Evolutionary conservation across 2,797 vertebrate species (phyloP), one percentile per base, ranked within the genome.

Genomic region (Aselliscus stoliczkanus): DNA sequence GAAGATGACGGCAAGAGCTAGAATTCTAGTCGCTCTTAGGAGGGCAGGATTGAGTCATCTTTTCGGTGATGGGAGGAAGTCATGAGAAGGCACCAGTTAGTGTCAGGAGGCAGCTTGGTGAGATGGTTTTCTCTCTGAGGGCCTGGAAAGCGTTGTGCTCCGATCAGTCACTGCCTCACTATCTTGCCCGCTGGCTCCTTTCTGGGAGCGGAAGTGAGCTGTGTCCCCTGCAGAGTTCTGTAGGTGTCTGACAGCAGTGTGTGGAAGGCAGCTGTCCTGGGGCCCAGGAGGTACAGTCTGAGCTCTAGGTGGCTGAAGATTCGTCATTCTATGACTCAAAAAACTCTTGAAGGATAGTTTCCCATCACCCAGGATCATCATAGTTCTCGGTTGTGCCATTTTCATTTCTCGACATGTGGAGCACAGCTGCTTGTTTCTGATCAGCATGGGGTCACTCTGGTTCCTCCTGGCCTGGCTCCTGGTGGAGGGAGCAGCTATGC

Each of bases 211-310:
- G 90, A n/a, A 60, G 80, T 7, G 37, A 14, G 50, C 0, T 75
- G 67, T 0, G 47, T 79, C 17, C 58, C 58, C 60, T 29, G 83
- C 34, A 93, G 73, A 44, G 75, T 50, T 73, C 5, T 9, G 31
- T 67, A 95, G 93, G 77, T 6, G 14, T 90, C 60, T 6, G 95
- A 58, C 37, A 97, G 81, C 34, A 97, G 31, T 34, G 29, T 54
- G 0, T 88, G 76, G 95, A 96, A 97, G 58, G 60, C 76, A 13
- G 93, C 90, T 23, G 60, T 95, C 69, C 97, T 80, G 75, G 97
- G 84, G 14, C 97, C 96, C 94, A 85, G 5, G 3, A 97, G 67
- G 84, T 96, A 97, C 69, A 97, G 92, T 47, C 92, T n/a, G n/a
- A n/a, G n/a, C n/a, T n/a, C n/a, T n/a, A n/a, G n/a, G n/a, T n/a